Evolutionary conservation across 2,888 invertebrate genomes (phyloP), one percentile per base, ranked within the genome.

Genomic region (Zhuqinia jingwanae): DNA sequence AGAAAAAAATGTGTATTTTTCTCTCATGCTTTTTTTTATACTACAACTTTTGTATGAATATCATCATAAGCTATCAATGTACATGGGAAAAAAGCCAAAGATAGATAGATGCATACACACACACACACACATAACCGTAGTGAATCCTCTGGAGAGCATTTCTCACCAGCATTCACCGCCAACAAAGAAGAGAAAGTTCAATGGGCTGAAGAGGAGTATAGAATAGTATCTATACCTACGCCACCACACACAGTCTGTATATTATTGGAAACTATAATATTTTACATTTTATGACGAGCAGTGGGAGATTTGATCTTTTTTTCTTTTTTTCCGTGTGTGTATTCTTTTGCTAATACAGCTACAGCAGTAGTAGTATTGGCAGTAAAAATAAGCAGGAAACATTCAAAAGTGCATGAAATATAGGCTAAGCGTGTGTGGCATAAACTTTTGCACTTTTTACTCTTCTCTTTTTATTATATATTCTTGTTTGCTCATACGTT

Each of bases 251-350:
- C 25, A 27, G 56, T 5, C 36, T 53, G 53, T 50, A 27, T 50
- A 17, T 47, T n/a, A n/a, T 80, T 81, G 81, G 73, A 81, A 81
- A 73, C 81, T 81, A 81, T 25, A 81, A 81, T 81, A 82, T 82
- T 82, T 82, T 75, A 82, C 75, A 47, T 82, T 82, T 82, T 82
- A 82, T 82, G 82, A 82, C 82, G 76, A 82, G 36, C 5, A 36
- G n/a, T n/a, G 82, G 63, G 82, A 82, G 82, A 82, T 82, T 82
- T 82, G 75, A 82, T 82, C 82, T 82, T 45, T 82, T 53, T 42
- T 63, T 42, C 42, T 25, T 75, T 17, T 11, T 25, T 20, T 25
- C 15, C 13, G 17, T 42, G 30, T 17, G 13, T 20, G 8, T 70
- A 11, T 47, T 45, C 45, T 25, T 47, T 30, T n/a, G 13, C 30